These are phyloP conservation scores for Amphipyra tragopoginis DNA, from an alignment of 2,888 invertebrate species.

Conservation along the genomic window DNA sequence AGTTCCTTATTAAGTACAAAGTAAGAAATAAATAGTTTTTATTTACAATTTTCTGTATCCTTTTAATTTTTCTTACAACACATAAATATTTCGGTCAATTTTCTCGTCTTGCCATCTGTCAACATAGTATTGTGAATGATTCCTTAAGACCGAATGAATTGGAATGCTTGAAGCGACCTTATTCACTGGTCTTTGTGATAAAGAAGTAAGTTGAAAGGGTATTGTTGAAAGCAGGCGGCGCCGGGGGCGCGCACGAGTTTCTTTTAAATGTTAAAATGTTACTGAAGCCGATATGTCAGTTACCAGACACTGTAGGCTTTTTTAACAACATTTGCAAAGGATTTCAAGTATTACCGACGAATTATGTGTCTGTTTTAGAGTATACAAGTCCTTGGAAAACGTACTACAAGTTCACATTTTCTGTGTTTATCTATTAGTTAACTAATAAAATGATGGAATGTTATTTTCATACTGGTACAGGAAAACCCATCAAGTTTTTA, in stretches of 20 bases:
- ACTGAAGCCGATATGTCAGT: not conserved
- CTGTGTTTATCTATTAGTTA: not conserved
- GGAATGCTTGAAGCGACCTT: conserved; percentile 34
- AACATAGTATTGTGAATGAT: conserved; percentile 40
- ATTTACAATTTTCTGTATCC: conserved; percentile 61
- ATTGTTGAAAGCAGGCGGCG: conserved; percentile 34
- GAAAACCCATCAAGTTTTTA: not conserved
- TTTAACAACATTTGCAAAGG: not conserved
- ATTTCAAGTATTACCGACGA: not conserved
- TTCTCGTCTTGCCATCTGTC: conserved; percentile 47
- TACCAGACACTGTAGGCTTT: not conserved
- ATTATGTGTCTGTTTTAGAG: not conserved
- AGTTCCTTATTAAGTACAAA: conserved; percentile 71
- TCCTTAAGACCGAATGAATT: conserved; percentile 37
- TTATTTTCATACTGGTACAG: not conserved
- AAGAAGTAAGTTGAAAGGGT: conserved; percentile 12
- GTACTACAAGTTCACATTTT: not conserved
- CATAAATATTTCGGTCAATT: conserved; percentile 43
- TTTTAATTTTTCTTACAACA: conserved; percentile 42
- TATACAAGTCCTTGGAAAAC: not conserved
- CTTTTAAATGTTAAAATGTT: conserved; percentile 9
- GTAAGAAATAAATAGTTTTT: conserved; percentile 75
- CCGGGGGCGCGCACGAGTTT: conserved; percentile 40
- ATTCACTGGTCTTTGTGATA: conserved; percentile 31
- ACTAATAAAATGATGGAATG: not conserved